Evolutionary conservation across 2,113 vertebrate genomes (phyloP).

Genomic region (Onychorhynchus coronatus): DNA sequence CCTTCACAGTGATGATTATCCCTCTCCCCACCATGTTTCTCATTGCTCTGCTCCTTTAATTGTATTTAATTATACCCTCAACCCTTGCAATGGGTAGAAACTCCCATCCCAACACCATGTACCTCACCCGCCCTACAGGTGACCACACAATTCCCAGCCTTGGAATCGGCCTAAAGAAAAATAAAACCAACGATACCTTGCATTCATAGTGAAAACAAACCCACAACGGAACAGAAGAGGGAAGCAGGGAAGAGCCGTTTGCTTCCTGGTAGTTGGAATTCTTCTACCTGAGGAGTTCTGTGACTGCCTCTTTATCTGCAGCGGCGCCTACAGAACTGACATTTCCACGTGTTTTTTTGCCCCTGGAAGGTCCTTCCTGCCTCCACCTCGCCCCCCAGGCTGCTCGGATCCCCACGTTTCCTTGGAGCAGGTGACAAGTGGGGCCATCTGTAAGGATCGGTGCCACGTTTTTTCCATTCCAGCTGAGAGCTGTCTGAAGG

Average conservation of each 20-base stretch:
- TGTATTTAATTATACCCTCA: background rate
- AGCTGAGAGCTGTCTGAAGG: conserved; percentile 39
- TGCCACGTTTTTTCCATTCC: background rate
- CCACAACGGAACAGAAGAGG: background rate
- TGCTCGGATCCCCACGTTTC: background rate
- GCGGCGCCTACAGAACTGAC: background rate
- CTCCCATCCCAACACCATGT: fast-evolving
- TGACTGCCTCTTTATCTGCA: background rate
- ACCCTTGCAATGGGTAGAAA: background rate
- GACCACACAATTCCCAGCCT: background rate
- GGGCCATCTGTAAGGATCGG: background rate
- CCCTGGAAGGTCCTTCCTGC: background rate
- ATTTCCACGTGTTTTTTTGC: background rate
- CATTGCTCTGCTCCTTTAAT: background rate
- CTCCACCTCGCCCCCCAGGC: background rate
- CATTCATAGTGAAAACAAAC: background rate
- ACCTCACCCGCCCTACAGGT: background rate
- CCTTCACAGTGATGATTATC: background rate
- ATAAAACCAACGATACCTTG: fast-evolving
- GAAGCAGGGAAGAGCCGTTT: background rate
- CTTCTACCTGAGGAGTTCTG: background rate
- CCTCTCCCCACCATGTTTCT: fast-evolving
- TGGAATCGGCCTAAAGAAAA: background rate
- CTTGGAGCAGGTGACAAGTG: background rate
- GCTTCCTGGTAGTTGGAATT: background rate